Evolutionary conservation across 1,140 invertebrate genomes (phyloP).

Genomic region (Stegodyphus mimosarum): DNA sequence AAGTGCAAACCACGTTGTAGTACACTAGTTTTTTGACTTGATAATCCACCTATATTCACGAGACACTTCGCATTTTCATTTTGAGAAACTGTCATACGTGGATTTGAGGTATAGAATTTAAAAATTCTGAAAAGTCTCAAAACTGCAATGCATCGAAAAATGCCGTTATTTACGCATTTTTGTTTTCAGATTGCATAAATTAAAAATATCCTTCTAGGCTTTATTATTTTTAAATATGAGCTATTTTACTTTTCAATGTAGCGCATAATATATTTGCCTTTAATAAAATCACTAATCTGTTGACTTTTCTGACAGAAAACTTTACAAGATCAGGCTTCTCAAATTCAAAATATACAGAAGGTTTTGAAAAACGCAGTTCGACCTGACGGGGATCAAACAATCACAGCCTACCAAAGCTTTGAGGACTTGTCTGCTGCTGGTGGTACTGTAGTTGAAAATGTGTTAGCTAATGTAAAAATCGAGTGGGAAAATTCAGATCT

Average conservation of each 20-base stretch:
- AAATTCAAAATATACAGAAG: constrained; percentile 1
- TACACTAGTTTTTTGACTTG: too few species aligned
- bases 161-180: too few species aligned
- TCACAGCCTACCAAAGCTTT: constrained; percentile 33
- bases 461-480: background rate
- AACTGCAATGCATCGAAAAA: too few species aligned
- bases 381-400: constrained; percentile 16
- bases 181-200: too few species aligned
- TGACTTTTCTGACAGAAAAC: background rate
- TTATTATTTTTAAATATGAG: too few species aligned
- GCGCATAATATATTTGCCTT: background rate
- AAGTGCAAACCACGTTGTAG: too few species aligned
- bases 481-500: constrained; percentile 38
- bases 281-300: background rate
- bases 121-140: too few species aligned
- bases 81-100: too few species aligned
- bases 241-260: background rate
- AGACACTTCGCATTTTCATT: too few species aligned
- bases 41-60: too few species aligned
- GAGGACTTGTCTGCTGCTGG: background rate
- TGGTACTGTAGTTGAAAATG: background rate
- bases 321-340: constrained; percentile 8
- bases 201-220: too few species aligned
- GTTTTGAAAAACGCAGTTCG: constrained; percentile 32
- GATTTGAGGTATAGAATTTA: too few species aligned